phyloP scores from a whole-genome alignment of 2,797 vertebrate species.

The Anniella stebbinsi region DNA sequence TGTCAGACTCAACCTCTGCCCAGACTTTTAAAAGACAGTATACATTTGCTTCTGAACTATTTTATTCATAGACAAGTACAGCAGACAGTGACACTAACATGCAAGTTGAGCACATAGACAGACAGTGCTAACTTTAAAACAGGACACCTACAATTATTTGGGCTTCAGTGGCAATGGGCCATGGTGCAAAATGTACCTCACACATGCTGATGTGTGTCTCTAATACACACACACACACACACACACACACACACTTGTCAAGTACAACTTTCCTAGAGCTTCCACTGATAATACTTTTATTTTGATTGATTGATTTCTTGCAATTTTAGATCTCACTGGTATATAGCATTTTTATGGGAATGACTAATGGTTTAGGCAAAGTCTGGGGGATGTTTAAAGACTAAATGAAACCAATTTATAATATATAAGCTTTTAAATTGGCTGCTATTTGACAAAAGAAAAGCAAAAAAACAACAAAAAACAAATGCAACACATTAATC shows the following conservation, averaged over 20 bases:
- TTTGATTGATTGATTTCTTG: not conserved
- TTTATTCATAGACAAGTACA: not conserved
- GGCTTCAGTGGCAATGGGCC: not conserved
- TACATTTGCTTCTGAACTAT: not conserved
- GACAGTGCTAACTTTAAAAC: not conserved
- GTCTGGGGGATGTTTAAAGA: conserved; percentile 55
- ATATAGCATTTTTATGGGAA: conserved; percentile 70
- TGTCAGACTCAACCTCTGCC: too few species aligned
- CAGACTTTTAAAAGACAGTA: too few species aligned
- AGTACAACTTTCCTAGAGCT: not conserved
- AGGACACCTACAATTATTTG: not conserved
- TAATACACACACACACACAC: not conserved
- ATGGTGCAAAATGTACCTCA: not conserved
- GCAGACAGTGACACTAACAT: not conserved
- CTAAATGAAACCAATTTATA: conserved; percentile 78
- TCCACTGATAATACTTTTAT: not conserved
- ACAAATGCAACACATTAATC: conserved; percentile 73
- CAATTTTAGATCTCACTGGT: conserved; percentile 51
- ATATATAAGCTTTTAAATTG: conserved; percentile 69
- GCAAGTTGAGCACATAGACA: not conserved
- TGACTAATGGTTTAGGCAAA: conserved; percentile 70
- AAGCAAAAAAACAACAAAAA: conserved; percentile 69
- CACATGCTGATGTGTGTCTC: not conserved
- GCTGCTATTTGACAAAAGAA: conserved; percentile 67
- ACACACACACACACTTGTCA: not conserved